Percentiles rank a stretch among this genome's conserved stretches.
phyloP scores from a whole-genome alignment of 92 coral and sea anemone genomes.

The Actinostola sp. region DNA sequence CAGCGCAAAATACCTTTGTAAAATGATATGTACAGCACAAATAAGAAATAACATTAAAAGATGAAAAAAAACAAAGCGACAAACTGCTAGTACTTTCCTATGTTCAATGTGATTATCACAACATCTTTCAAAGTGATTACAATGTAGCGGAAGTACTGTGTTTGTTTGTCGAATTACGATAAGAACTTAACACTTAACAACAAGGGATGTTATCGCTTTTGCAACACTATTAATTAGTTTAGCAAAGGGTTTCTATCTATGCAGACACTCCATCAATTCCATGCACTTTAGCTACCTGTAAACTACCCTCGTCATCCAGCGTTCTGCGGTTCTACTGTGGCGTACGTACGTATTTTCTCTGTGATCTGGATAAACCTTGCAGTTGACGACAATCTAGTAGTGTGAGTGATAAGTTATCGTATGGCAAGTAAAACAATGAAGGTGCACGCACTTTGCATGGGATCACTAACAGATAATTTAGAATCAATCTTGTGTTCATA shows the following conservation, averaged over 20 bases:
- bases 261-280: too few species aligned
- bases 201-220: too few species aligned
- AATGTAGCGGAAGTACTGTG: conserved; percentile 1
- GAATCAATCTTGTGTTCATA: conserved; percentile 17
- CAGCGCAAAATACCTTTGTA: too few species aligned
- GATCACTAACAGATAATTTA: conserved; percentile 10
- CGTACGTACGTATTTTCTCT: too few species aligned
- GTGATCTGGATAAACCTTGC: too few species aligned
- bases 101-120: not conserved
- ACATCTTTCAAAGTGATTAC: not conserved
- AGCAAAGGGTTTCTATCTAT: too few species aligned
- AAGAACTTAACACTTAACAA: conserved; percentile 10
- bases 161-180: conserved; percentile 15
- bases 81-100: not conserved
- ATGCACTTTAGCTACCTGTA: too few species aligned
- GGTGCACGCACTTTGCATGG: conserved; percentile 20
- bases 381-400: not conserved
- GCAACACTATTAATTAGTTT: not conserved
- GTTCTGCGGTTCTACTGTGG: too few species aligned
- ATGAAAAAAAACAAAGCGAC: not conserved
- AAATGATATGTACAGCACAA: too few species aligned
- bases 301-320: too few species aligned
- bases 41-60: too few species aligned
- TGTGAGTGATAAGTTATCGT: conserved; percentile 2
- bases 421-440: not conserved